Percentiles rank a stretch among this genome's conserved stretches.
Conservation (phyloP, 2,113 vertebrate genomes). For the Neolamprologus tretocephalus region DNA sequence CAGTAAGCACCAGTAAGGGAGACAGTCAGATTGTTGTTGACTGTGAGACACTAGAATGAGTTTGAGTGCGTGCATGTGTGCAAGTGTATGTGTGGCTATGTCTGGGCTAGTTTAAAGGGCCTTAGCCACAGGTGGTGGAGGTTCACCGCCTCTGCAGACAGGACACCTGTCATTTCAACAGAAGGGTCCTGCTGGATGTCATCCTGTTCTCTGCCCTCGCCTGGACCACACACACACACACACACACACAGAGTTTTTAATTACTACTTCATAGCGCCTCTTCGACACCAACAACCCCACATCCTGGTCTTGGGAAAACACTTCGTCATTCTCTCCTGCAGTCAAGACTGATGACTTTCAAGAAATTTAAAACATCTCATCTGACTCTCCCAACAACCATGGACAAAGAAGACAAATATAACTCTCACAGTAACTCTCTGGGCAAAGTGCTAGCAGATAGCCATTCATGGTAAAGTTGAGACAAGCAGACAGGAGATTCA, state of each 20-base stretch:
- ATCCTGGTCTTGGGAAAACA: background rate
- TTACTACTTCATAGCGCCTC: background rate
- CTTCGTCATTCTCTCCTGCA: background rate
- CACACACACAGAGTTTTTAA: background rate
- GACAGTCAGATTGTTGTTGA: background rate
- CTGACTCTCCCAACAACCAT: background rate
- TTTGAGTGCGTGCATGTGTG: background rate
- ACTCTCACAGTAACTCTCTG: background rate
- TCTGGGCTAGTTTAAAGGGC: background rate
- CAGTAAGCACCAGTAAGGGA: background rate
- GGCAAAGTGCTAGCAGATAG: background rate
- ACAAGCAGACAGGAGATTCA: background rate
- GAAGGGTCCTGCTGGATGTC: conserved; percentile 33
- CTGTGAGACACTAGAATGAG: background rate
- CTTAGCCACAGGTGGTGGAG: conserved; percentile 30
- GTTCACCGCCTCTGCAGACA: conserved; percentile 29
- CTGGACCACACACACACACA: conserved; percentile 43
- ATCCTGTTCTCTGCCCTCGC: conserved; percentile 16
- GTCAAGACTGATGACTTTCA: background rate
- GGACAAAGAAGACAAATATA: background rate
- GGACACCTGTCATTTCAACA: conserved; percentile 44
- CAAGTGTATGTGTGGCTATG: background rate
- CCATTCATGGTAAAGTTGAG: background rate
- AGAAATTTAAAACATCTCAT: background rate
- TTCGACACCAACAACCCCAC: conserved; percentile 1